Base-by-base conservation (phyloP, 2,113 vertebrate genomes). In the Dicrurus megarhynchus region DNA sequence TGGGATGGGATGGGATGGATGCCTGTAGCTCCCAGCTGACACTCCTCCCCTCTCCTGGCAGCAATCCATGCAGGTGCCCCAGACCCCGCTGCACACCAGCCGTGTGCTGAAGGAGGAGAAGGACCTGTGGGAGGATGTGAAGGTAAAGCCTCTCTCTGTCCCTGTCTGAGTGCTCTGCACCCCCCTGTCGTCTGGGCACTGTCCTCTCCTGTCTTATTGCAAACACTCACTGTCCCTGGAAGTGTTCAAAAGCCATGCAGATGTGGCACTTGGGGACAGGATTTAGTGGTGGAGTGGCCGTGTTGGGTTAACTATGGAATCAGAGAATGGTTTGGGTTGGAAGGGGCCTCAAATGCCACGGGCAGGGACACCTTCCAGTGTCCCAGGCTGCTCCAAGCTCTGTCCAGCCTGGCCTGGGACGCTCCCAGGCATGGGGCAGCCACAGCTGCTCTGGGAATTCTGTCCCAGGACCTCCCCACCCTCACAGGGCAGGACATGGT, bases 31-130 rank as follows among this genome's bases (percentile, higher is more conserved):
- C 76, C 55, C 8, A 16, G 39, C 76, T 80, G 23, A 91, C 0
- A 0, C 53, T 50, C 33, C 81, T 56, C 74, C 2, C 3, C 55
- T 47, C 27, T 32, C 21, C 57, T 53, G 10, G 32, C 74, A 99
- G 99, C 99, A 99, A 96, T 99, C 99, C 20, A 99, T 99, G 97
- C 99, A 99, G 96, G 99, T 99, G 84, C 99, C 99, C 8, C 99
- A 99, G 97, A 99, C 99, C 19, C 99, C 99, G 1, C 98, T 99
- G 89, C 99, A 99, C 98, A 99, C 99, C 96, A 99, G 99, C 89
- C 98, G 99, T 8, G 99, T 99, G 90, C 97, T 99, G 76, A 99
- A 99, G 89, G 99, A 99, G 95, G 99, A 99, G 96, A 99, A 99
- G 92, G 99, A 99, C 42, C 96, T 98, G 22, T 99, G 99, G 99